Evolutionary conservation across 1,140 invertebrate species (phyloP).

Genomic region (Drosophila chauvacae): DNA sequence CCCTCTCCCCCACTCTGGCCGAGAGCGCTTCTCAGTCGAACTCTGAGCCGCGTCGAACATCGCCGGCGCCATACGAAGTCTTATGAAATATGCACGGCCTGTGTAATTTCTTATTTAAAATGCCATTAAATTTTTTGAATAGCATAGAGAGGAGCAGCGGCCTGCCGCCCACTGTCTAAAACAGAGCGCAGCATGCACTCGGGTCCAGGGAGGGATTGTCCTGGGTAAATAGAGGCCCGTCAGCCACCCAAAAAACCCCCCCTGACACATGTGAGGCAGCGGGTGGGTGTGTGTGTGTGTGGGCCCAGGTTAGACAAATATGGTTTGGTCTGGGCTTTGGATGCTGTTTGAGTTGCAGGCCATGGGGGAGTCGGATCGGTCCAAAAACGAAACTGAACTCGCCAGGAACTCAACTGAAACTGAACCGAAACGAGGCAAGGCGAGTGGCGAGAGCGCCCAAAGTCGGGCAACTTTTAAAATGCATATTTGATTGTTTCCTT

Average conservation of each 20-base stretch:
- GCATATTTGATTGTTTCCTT: slow-evolving; percentile 77
- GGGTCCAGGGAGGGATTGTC: slow-evolving; percentile 26
- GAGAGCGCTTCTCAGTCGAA: slow-evolving; percentile 54
- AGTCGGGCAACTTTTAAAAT: slow-evolving; percentile 74
- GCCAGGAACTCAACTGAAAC: slow-evolving; percentile 16
- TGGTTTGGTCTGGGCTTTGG: slow-evolving; percentile 73
- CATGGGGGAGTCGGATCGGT: slow-evolving; percentile 62
- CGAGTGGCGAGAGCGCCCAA: slow-evolving; percentile 20
- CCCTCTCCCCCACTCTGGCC: not conserved
- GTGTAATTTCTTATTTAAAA: slow-evolving; percentile 85
- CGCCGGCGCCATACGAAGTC: slow-evolving; percentile 73
- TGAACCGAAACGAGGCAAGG: slow-evolving; percentile 11
- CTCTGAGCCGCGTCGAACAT: slow-evolving; percentile 73
- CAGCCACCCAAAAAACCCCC: slow-evolving; percentile 31
- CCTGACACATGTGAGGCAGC: slow-evolving; percentile 8
- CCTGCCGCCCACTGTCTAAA: slow-evolving; percentile 58
- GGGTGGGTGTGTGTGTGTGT: slow-evolving; percentile 40
- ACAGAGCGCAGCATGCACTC: slow-evolving; percentile 80
- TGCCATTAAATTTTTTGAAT: slow-evolving; percentile 85
- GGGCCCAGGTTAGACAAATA: slow-evolving; percentile 81
- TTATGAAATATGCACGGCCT: slow-evolving; percentile 83
- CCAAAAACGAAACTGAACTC: slow-evolving; percentile 35
- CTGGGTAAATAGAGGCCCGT: slow-evolving; percentile 76
- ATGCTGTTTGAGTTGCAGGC: slow-evolving; percentile 76
- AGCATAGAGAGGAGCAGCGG: slow-evolving; percentile 61